Percentiles rank a stretch among this genome's conserved stretches.
phyloP scores from a whole-genome alignment of 1,140 invertebrate species.

The Matsumurasca onukii region DNA sequence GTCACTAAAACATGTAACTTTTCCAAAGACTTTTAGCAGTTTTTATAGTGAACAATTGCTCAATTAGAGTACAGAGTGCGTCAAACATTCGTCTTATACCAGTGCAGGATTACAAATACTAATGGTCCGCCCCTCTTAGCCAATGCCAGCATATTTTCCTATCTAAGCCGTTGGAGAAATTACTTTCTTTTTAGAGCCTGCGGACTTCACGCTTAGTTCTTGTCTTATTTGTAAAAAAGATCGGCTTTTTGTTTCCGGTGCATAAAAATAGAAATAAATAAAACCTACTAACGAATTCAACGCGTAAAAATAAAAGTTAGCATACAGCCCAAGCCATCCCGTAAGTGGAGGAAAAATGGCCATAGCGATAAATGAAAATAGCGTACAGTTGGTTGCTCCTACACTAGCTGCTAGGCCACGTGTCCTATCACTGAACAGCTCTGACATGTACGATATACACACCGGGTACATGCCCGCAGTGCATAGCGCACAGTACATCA shows the following conservation, averaged over 20 bases:
- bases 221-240: slow-evolving; percentile 50
- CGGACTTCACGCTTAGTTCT: no score
- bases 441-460: slow-evolving; percentile 69
- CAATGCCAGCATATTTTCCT: no score
- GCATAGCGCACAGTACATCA: slow-evolving; percentile 69
- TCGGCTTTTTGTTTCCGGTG: slow-evolving; percentile 84
- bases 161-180: no score
- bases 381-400: slow-evolving; percentile 66
- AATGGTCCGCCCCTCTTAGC: no score
- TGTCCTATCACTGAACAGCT: slow-evolving; percentile 70
- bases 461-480: slow-evolving; percentile 68
- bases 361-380: slow-evolving; percentile 72
- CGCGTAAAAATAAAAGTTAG: slow-evolving; percentile 72
- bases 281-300: slow-evolving; percentile 61
- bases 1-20: no score
- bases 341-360: slow-evolving; percentile 64
- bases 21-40: no score
- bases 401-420: slow-evolving; percentile 68
- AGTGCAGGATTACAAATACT: no score
- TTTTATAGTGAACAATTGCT: no score
- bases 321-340: slow-evolving; percentile 52
- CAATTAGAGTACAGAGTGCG: no score
- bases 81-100: no score
- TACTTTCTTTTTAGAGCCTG: no score
- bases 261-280: slow-evolving; percentile 60